Evolutionary conservation across 2,888 invertebrate genomes (phyloP), one percentile per base, ranked within the genome.

Genomic region (Serripes groenlandicus): DNA sequence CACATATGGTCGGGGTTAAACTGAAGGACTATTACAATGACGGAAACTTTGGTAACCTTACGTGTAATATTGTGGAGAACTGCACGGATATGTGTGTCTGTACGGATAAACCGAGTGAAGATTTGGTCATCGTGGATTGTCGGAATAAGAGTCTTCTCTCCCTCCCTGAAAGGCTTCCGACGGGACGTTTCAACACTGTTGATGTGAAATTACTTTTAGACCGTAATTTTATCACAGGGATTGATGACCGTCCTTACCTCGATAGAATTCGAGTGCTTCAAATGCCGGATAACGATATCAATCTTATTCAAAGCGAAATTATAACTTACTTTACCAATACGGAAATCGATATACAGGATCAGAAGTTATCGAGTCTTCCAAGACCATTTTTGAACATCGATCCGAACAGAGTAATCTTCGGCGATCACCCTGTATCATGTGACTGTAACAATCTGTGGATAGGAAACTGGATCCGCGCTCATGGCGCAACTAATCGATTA

Each of bases 381-480:
- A 54, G 21, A 37, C 2, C 49, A 26, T 52, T 76, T 15, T 30
- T 52, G 34, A 62, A 52, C 18, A 32, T 64, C n/a, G 52, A 79
- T 34, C 79, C 79, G 5, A 62, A 58, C 23, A 54, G 37, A 28
- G 64, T 76, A 15, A 26, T 18, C 18, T 83, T 83, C 60, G 74
- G 79, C 34, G 15, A 54, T 7, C 21, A 75, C 35, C 69, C 77
- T 9, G 64, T 79, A 0, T 35, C 30, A 26, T 83, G 78, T 83
- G 49, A 56, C 15, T 83, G 79, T 49, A 58, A 70, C 2, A 79
- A 83, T 49, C 26, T 73, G 2, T 79, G 79, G 74, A 69, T 79
- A 21, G 79, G 83, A 30, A 68, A 76, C 49, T 83, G 78, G 82
- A 75, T 82, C 11, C 69, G 78, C 35, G 28, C 23, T 7, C 58